These are phyloP conservation scores for Pimpla rufipes DNA, from an alignment of 2,888 invertebrate species.

Conservation along the genomic window DNA sequence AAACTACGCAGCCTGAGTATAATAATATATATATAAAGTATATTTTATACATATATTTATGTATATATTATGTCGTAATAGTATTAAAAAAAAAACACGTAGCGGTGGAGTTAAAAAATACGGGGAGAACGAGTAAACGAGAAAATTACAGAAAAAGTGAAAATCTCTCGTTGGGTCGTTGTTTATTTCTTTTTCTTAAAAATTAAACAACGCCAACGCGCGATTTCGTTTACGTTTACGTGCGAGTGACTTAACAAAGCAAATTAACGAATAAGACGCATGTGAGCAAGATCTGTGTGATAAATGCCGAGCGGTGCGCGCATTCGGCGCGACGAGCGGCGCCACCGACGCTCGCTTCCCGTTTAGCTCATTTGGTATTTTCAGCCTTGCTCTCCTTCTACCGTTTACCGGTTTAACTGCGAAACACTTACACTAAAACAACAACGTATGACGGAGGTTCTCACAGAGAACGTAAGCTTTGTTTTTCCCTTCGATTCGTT, in stretches of 20 bases:
- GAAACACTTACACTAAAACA: constrained; percentile 60
- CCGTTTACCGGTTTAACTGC: constrained; percentile 65
- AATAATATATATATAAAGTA: constrained; percentile 31
- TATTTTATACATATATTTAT: constrained; percentile 44
- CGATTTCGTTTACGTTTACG: constrained; percentile 19
- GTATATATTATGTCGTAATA: constrained; percentile 46
- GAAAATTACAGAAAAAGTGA: constrained; percentile 38
- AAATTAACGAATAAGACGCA: constrained; percentile 56
- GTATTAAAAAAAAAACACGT: constrained; percentile 40
- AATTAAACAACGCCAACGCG: constrained; percentile 39
- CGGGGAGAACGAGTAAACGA: constrained; percentile 36
- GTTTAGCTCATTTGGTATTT: constrained; percentile 74
- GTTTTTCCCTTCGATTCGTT: constrained; percentile 28
- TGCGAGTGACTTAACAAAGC: constrained; percentile 50
- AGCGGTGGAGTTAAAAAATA: constrained; percentile 42
- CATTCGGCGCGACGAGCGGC: constrained; percentile 31
- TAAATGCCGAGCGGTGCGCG: constrained; percentile 54
- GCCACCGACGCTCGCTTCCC: constrained; percentile 41
- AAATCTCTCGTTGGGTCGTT: constrained; percentile 48
- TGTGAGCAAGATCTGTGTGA: constrained; percentile 62
- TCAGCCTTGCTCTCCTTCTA: constrained; percentile 75
- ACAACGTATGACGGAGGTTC: constrained; percentile 60
- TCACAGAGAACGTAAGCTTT: constrained; percentile 66
- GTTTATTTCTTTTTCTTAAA: too few species aligned
- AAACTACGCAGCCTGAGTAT: constrained; percentile 63